A percentile compares a stretch with the other conserved stretches of the same genome.
phyloP scores from a whole-genome alignment of 1,140 invertebrate species.

The Papilio polytes region DNA sequence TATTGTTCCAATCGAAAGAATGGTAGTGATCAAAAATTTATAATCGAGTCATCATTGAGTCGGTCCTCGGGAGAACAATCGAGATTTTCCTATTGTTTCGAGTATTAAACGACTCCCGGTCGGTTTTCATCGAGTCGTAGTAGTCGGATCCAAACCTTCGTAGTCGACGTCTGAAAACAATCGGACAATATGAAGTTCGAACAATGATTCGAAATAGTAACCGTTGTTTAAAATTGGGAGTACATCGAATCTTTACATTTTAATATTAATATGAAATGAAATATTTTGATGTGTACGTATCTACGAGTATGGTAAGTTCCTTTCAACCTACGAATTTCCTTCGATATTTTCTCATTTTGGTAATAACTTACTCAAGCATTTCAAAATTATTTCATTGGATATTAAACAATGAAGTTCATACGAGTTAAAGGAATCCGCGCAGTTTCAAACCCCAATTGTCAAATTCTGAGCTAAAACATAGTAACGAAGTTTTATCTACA shows the following conservation, averaged over 20 bases:
- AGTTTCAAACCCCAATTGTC: background rate
- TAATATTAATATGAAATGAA: background rate
- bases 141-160: background rate
- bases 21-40: conserved; percentile 18
- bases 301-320: too few relatives aligned
- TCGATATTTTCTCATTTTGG: background rate
- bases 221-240: background rate
- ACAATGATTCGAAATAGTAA: conserved; percentile 14
- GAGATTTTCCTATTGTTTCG: conserved; percentile 24
- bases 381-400: background rate
- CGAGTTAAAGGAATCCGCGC: background rate
- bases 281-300: too few relatives aligned
- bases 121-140: conserved; percentile 9
- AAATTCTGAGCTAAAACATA: background rate
- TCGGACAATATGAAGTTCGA: conserved; percentile 1
- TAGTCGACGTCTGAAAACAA: background rate
- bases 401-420: background rate
- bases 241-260: background rate
- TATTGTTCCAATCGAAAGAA: conserved; percentile 14
- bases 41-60: conserved; percentile 27
- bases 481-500: conserved; percentile 14
- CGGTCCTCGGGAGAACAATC: conserved; percentile 14
- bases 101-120: background rate
- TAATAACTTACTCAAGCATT: background rate
- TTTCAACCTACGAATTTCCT: background rate